Evolutionary conservation across 1,140 invertebrate species (phyloP).

Genomic region (Pseudomyrmex gracilis): DNA sequence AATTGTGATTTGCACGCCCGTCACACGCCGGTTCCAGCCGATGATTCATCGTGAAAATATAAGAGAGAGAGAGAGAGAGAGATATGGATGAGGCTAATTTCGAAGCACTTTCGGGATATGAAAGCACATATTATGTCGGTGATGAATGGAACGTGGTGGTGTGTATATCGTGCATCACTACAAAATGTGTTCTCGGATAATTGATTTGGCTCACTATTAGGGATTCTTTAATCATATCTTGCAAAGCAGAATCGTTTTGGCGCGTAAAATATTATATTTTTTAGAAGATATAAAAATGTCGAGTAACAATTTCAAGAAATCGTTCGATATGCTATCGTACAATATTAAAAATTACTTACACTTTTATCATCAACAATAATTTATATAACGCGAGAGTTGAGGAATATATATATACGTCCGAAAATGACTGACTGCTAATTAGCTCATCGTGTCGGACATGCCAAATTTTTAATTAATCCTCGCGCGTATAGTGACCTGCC

Average conservation of each 20-base stretch:
- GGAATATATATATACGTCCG: neutral
- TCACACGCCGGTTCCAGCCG: slow-evolving; percentile 54
- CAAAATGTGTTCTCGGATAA: slow-evolving; percentile 14
- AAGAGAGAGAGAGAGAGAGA: neutral
- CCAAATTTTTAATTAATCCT: slow-evolving; percentile 49
- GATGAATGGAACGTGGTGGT: slow-evolving; percentile 22
- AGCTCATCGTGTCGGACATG: neutral
- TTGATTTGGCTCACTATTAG: slow-evolving; percentile 41
- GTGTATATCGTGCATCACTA: neutral
- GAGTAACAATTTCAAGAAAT: neutral
- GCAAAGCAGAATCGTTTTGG: neutral
- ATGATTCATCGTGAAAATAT: slow-evolving; percentile 62
- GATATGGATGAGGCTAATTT: slow-evolving; percentile 45
- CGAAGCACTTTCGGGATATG: slow-evolving; percentile 37
- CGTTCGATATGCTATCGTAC: no score
- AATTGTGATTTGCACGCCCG: slow-evolving; percentile 70
- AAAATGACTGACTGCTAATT: slow-evolving; percentile 31
- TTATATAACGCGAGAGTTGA: neutral
- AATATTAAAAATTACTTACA: no score
- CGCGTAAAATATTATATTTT: slow-evolving; percentile 9
- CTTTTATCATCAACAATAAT: slow-evolving; percentile 10
- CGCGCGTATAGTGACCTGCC: neutral
- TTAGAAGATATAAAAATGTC: slow-evolving; percentile 4
- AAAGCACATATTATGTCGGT: slow-evolving; percentile 27
- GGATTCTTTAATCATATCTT: slow-evolving; percentile 38